Conservation (phyloP, 2,113 vertebrate species). For the Cisticola juncidis region DNA sequence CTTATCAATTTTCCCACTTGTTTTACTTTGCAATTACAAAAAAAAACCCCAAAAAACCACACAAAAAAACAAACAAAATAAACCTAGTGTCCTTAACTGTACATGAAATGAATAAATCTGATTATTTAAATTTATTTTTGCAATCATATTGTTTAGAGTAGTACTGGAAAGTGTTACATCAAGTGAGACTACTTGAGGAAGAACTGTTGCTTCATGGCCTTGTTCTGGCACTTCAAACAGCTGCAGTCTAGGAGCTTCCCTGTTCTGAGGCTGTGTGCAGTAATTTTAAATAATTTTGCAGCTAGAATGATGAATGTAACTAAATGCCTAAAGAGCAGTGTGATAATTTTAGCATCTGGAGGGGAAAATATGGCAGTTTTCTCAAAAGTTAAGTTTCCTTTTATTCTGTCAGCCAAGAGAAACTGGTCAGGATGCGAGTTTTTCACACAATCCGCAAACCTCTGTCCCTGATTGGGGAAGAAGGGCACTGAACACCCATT, state of each 20-base stretch:
- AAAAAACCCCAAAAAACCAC: not conserved
- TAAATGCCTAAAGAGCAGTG: not conserved
- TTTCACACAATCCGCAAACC: not conserved
- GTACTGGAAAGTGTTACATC: not conserved
- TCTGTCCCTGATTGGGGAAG: not conserved
- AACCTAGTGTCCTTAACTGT: not conserved
- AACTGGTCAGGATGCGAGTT: not conserved
- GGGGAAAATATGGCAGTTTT: not conserved
- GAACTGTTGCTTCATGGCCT: not conserved
- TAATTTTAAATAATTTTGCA: not conserved
- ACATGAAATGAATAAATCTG: not conserved
- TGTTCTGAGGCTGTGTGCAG: not conserved
- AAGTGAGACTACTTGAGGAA: not conserved
- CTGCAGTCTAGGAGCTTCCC: not conserved
- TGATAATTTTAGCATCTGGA: not conserved
- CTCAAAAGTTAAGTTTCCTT: not conserved
- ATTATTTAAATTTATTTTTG: not conserved
- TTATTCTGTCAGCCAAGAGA: not conserved
- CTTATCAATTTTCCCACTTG: not conserved
- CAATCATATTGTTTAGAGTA: accelerated
- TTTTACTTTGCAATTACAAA: not conserved
- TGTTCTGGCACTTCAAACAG: not conserved
- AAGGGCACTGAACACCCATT: not conserved
- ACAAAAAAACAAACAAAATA: no score
- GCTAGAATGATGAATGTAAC: not conserved